phyloP scores from a whole-genome alignment of 2,113 vertebrate species.

The Larimichthys polyactis region DNA sequence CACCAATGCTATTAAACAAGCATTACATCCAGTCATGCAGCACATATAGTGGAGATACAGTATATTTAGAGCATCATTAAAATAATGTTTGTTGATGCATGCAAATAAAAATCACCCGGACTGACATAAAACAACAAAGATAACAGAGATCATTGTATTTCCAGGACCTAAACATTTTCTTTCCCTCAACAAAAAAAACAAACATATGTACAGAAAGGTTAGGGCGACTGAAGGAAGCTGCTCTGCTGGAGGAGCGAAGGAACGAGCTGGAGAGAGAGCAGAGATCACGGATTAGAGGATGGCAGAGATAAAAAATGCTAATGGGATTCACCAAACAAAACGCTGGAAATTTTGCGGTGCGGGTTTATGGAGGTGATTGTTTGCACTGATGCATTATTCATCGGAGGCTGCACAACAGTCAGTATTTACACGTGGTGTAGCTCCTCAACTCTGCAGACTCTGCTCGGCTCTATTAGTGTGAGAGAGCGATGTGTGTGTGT shows the following conservation, averaged over 20 bases:
- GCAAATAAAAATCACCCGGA: conserved; percentile 1
- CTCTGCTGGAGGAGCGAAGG: not conserved
- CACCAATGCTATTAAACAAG: not conserved
- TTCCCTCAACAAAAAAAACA: not conserved
- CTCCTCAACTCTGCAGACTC: conserved; percentile 4
- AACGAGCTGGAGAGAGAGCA: conserved; percentile 11
- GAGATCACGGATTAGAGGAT: conserved; percentile 33
- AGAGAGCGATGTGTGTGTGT: not conserved
- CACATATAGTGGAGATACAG: not conserved
- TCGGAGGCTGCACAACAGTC: not conserved
- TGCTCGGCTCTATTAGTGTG: not conserved
- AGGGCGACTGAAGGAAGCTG: not conserved
- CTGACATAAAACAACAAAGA: not conserved
- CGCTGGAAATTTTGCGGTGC: conserved; percentile 1
- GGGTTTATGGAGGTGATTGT: conserved; percentile 38
- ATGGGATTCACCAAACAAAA: conserved; percentile 40
- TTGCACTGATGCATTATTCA: conserved; percentile 53
- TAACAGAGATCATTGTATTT: not conserved
- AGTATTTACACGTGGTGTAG: conserved; percentile 1
- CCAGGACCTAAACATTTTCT: not conserved
- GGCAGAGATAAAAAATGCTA: conserved; percentile 33
- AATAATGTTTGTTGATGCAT: conserved; percentile 13
- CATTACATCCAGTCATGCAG: not conserved
- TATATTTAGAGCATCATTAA: conserved; percentile 13
- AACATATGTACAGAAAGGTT: not conserved